Conservation (phyloP, 2,113 vertebrate species). For the Agapornis roseicollis region DNA sequence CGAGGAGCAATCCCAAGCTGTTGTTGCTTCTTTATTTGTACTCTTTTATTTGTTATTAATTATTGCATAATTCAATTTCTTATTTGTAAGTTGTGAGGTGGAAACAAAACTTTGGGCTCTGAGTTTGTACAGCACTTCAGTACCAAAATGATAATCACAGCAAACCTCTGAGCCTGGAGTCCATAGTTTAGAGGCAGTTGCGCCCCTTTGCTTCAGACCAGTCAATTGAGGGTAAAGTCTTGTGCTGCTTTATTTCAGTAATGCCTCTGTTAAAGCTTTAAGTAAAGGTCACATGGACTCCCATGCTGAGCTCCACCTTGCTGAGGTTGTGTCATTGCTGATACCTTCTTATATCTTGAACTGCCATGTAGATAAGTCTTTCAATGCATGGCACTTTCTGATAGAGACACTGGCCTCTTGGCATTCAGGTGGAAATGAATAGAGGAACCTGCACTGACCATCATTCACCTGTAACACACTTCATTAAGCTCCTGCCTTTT, state of each 20-base stretch:
- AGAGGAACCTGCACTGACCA: background rate
- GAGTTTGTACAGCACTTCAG: background rate
- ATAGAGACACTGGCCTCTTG: background rate
- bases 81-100: background rate
- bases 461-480: background rate
- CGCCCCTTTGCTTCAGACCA: background rate
- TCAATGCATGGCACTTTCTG: background rate
- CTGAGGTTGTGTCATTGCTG: fast-evolving
- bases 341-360: background rate
- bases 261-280: background rate
- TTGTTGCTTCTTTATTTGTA: background rate
- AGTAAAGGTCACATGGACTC: background rate
- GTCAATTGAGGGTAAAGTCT: background rate
- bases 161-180: background rate
- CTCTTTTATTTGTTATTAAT: background rate
- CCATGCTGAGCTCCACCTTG: fast-evolving
- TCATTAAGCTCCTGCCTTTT: background rate
- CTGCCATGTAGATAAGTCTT: background rate
- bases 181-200: background rate
- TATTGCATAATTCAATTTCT: background rate
- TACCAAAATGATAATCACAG: background rate
- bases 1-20: background rate
- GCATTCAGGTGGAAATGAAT: background rate
- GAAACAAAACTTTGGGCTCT: background rate
- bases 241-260: background rate